Conservation (phyloP, 1,140 invertebrate species). For the Varroa destructor region DNA sequence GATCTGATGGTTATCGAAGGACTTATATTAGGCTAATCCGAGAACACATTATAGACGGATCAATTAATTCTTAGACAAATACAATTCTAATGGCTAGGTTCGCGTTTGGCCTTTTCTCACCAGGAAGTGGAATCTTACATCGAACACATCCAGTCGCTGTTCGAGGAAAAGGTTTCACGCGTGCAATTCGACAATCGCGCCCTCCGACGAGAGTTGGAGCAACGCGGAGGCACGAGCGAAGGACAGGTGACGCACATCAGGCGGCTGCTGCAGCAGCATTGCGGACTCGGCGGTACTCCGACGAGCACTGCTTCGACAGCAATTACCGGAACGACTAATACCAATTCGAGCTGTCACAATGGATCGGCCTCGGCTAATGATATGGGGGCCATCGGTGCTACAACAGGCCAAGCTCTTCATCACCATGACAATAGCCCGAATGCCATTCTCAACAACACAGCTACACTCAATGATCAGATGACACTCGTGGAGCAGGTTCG, state of each 20-base stretch:
- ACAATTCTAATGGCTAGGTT: constrained; percentile 7
- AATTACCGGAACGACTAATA: too few species aligned
- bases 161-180: constrained; percentile 27
- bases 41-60: too few species aligned
- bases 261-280: constrained; percentile 12
- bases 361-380: too few species aligned
- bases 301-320: neutral
- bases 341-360: too few species aligned
- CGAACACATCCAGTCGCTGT: constrained; percentile 33
- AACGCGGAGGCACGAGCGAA: neutral
- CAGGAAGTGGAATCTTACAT: constrained; percentile 36
- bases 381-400: too few species aligned
- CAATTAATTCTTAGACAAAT: constrained; percentile 24
- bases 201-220: constrained; percentile 12
- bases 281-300: constrained; percentile 4
- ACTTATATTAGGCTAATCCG: too few species aligned
- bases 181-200: constrained; percentile 24
- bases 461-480: neutral
- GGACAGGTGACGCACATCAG: neutral
- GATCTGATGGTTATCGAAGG: too few species aligned
- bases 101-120: neutral
- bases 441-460: too few species aligned
- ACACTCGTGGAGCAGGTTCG: constrained; percentile 7
- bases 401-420: too few species aligned
- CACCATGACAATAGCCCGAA: too few species aligned